Evolutionary conservation across 2,888 invertebrate species (phyloP).

Genomic region (Caenorhabditis imperialis): DNA sequence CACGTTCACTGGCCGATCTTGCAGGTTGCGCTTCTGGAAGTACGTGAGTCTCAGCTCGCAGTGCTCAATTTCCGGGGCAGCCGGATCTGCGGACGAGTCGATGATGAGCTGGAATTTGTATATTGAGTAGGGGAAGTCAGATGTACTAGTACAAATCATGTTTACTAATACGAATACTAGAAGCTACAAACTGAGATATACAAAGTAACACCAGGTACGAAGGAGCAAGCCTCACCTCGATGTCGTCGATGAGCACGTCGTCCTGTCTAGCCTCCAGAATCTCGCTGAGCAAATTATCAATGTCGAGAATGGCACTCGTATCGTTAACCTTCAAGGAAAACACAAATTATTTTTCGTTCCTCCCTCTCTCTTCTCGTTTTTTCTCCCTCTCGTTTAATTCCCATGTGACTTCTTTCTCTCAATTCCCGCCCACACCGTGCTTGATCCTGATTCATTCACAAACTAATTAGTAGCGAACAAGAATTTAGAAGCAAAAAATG

Average conservation of each 20-base stretch:
- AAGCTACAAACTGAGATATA: too few relatives aligned
- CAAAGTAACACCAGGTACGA: too few relatives aligned
- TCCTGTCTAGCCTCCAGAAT: conserved; percentile 48
- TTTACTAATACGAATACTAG: too few relatives aligned
- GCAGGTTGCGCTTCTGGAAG: conserved; percentile 46
- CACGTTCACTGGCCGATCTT: conserved; percentile 48
- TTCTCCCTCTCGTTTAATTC: too few relatives aligned
- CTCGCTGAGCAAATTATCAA: conserved; percentile 50
- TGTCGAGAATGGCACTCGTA: conserved; percentile 40
- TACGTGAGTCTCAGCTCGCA: conserved; percentile 39
- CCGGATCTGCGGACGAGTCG: conserved; percentile 52
- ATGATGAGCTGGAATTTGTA: conserved; percentile 44
- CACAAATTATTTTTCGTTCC: too few relatives aligned
- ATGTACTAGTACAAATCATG: too few relatives aligned
- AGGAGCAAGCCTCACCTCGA: conserved; percentile 43
- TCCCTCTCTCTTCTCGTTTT: too few relatives aligned
- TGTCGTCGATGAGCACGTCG: conserved; percentile 45
- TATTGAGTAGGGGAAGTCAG: too few relatives aligned
- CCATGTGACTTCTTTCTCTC: background rate
- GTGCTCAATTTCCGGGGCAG: conserved; percentile 45
- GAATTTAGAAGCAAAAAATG: too few relatives aligned
- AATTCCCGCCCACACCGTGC: background rate
- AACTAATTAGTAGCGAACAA: conserved; percentile 17
- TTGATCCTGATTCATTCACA: too few relatives aligned
- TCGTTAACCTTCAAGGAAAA: conserved; percentile 53